A percentile compares a stretch with the other conserved stretches of the same genome.
These are phyloP conservation scores for Grapholita molesta DNA, from an alignment of 1,140 invertebrate genomes.

Conservation along the genomic window DNA sequence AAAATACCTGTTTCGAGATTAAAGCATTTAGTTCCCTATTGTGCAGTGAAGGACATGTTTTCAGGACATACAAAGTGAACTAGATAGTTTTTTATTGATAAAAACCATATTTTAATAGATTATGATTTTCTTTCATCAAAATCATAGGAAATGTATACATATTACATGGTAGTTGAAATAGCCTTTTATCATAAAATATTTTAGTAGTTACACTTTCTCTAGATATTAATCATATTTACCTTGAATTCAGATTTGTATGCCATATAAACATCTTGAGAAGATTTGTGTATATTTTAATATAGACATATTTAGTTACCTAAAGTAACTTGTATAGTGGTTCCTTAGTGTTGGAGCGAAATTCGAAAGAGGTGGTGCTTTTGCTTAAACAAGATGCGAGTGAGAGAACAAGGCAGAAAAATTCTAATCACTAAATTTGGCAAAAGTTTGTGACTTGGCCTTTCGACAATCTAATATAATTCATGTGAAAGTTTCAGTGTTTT, in stretches of 20 bases:
- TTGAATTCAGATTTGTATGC: constrained; percentile 18
- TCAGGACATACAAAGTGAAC: constrained; percentile 31
- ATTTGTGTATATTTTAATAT: constrained; percentile 20
- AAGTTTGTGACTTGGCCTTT: neutral
- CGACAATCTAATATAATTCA: neutral
- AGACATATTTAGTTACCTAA: constrained; percentile 18
- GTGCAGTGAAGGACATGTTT: constrained; percentile 46
- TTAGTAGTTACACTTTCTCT: no score
- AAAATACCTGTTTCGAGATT: constrained; percentile 75
- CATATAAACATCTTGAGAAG: constrained; percentile 33
- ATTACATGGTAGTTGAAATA: neutral
- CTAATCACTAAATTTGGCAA: neutral
- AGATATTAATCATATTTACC: neutral
- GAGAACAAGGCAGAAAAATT: neutral
- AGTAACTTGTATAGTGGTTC: constrained; percentile 28
- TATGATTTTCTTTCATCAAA: neutral
- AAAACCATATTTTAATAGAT: neutral
- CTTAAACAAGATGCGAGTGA: neutral
- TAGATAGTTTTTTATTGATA: neutral
- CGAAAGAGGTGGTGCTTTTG: constrained; percentile 24
- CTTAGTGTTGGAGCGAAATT: constrained; percentile 34
- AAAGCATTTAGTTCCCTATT: constrained; percentile 73
- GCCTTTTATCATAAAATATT: no score
- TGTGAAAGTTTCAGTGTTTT: neutral
- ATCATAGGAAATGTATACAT: neutral